Evolutionary conservation across 2,888 invertebrate species (phyloP).

Genomic region (Caenorhabditis sulstoni): DNA sequence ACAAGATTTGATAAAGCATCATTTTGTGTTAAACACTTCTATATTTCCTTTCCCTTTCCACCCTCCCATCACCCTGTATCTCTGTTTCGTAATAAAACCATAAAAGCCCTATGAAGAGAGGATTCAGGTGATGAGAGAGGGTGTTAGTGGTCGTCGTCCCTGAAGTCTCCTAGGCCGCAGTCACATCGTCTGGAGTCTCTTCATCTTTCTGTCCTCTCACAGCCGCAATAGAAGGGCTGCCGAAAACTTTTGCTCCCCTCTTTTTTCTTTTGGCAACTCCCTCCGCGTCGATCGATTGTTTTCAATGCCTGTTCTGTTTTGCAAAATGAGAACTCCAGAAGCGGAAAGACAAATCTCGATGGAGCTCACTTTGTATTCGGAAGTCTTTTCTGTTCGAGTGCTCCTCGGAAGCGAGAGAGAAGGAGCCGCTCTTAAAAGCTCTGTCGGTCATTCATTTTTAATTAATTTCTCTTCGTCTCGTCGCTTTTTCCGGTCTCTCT

Average conservation of each 20-base stretch:
- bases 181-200: conserved; percentile 12
- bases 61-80: conserved; percentile 29
- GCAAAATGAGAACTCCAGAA: neutral
- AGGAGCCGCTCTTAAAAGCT: conserved; percentile 15
- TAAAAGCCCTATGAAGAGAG: conserved; percentile 9
- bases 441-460: conserved; percentile 31
- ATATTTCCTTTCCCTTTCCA: conserved; percentile 12
- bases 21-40: conserved; percentile 55
- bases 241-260: conserved; percentile 47
- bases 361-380: conserved; percentile 5
- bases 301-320: conserved; percentile 1
- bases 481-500: neutral
- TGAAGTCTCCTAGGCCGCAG: neutral
- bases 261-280: no score
- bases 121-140: neutral
- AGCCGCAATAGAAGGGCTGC: neutral
- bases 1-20: conserved; percentile 66
- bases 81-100: conserved; percentile 50
- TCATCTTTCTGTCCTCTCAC: conserved; percentile 1
- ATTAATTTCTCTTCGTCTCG: conserved; percentile 50
- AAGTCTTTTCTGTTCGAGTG: conserved; percentile 1
- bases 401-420: neutral
- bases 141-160: neutral
- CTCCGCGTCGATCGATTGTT: conserved; percentile 23
- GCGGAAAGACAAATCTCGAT: neutral